Percentiles rank a stretch among this genome's conserved stretches.
phyloP scores from a whole-genome alignment of 2,797 vertebrate genomes.

The Megalops cyprinoides region DNA sequence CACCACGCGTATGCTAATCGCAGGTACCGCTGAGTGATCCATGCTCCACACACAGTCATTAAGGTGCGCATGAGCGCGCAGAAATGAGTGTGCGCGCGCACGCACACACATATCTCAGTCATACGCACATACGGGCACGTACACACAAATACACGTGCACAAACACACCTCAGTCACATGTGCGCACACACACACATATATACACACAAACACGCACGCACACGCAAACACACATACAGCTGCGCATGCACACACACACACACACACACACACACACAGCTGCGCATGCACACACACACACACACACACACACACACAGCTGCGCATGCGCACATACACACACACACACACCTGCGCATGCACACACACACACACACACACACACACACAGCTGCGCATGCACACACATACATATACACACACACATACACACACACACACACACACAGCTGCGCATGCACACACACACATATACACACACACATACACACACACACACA shows the following conservation, averaged over 20 bases:
- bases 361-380: neutral
- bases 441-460: neutral
- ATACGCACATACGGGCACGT: slow-evolving; percentile 39
- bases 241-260: too few relatives aligned
- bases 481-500: neutral
- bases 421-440: slow-evolving; percentile 16
- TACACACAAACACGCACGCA: neutral
- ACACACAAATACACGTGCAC: slow-evolving; percentile 30
- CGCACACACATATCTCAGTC: slow-evolving; percentile 46
- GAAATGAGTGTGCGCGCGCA: slow-evolving; percentile 42
- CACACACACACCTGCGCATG: neutral
- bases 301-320: neutral
- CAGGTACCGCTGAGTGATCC: too few relatives aligned
- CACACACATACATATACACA: slow-evolving; percentile 41
- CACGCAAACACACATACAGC: neutral
- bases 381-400: slow-evolving; percentile 35
- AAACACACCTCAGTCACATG: neutral
- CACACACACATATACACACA: neutral
- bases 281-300: neutral
- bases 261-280: neutral
- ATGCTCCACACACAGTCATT: slow-evolving; percentile 44
- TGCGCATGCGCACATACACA: neutral
- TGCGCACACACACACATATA: neutral
- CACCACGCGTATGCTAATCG: slow-evolving; percentile 80
- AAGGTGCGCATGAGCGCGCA: slow-evolving; percentile 61